A percentile compares a stretch with the other conserved stretches of the same genome.
These are phyloP conservation scores for Nomada lathburiana DNA, from an alignment of 2,888 invertebrate genomes.

Conservation along the genomic window DNA sequence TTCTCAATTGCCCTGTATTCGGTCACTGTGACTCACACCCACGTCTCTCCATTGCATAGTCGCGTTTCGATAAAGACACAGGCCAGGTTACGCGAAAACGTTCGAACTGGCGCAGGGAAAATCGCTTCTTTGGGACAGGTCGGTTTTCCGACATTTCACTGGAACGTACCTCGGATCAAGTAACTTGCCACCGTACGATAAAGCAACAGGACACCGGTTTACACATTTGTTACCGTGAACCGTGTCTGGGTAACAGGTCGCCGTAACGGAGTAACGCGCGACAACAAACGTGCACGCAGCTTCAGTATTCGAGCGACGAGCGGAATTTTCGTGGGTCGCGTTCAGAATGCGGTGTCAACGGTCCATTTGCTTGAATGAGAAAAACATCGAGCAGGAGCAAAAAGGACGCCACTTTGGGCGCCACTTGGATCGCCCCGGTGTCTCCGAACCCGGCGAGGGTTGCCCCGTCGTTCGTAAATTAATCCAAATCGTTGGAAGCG, in stretches of 20 bases:
- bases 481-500: not conserved
- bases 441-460: too few species aligned
- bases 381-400: slow-evolving; percentile 40
- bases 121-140: too few species aligned
- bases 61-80: too few species aligned
- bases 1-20: too few species aligned
- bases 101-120: too few species aligned
- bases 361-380: slow-evolving; percentile 35
- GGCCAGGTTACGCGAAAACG: too few species aligned
- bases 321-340: slow-evolving; percentile 66
- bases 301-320: slow-evolving; percentile 48
- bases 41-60: too few species aligned
- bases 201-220: too few species aligned
- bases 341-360: slow-evolving; percentile 54
- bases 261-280: not conserved
- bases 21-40: too few species aligned
- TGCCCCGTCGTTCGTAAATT: not conserved
- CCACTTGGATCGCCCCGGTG: not conserved
- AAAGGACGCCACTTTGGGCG: slow-evolving; percentile 17
- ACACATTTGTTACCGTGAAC: not conserved
- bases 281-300: slow-evolving; percentile 4
- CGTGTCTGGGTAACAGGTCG: slow-evolving; percentile 26
- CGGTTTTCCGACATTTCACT: too few species aligned
- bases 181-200: too few species aligned
- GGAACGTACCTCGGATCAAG: too few species aligned